Percentiles rank a stretch among this genome's conserved stretches.
Conservation (phyloP, 2,797 vertebrate genomes). For the Trachops cirrhosus region DNA sequence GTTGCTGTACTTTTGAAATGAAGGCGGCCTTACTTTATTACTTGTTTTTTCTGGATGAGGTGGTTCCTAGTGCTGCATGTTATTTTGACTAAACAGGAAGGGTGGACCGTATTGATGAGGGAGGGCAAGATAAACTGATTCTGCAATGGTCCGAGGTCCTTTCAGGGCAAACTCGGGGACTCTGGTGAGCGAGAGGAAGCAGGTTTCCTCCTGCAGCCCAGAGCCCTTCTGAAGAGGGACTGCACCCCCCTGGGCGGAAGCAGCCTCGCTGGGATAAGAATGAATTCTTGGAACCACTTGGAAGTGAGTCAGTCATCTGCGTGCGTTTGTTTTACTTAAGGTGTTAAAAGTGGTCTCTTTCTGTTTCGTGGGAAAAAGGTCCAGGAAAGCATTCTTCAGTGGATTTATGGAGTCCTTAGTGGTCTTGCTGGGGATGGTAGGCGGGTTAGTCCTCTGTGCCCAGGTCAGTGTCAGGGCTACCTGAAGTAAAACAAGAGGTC, state of each 20-base stretch:
- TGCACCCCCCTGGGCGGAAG: neutral
- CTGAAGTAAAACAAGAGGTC: neutral
- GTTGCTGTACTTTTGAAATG: neutral
- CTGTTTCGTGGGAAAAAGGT: neutral
- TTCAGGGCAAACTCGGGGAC: neutral
- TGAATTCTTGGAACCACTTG: neutral
- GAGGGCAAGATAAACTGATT: neutral
- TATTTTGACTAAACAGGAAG: neutral
- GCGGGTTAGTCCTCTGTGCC: neutral
- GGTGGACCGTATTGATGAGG: neutral
- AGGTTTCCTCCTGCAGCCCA: neutral
- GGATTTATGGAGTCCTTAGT: neutral
- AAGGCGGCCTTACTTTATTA: neutral
- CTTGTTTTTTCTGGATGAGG: neutral
- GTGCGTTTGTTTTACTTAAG: neutral
- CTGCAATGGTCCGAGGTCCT: neutral
- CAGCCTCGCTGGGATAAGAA: neutral
- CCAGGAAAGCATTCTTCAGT: neutral
- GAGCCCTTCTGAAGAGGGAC: neutral
- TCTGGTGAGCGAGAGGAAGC: neutral
- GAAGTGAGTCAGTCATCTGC: neutral
- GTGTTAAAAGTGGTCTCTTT: neutral
- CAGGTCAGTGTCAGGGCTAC: neutral
- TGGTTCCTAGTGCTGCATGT: neutral
- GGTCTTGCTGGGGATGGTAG: neutral